Evolutionary conservation across 1,140 invertebrate species (phyloP), one percentile per base, ranked within the genome.

Genomic region (Cotesia glomerata): DNA sequence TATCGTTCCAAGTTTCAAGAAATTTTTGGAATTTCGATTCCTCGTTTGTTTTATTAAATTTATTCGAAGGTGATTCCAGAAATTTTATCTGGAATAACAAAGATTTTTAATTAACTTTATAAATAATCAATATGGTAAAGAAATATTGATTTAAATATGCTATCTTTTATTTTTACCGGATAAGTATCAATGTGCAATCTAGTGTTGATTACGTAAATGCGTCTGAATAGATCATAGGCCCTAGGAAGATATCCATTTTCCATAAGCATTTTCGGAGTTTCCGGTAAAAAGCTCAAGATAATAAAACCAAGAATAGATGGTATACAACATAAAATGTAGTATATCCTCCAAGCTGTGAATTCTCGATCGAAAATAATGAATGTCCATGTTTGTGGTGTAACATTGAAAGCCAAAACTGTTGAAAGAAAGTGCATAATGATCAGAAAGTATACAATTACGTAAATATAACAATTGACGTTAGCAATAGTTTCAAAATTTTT

Each of bases 231-330:
- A 45, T 76, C 73, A 11, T 89, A 72, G 0, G 88, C 85, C 35
- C 85, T 81, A 5, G 84, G 73, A 4, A 77, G 72, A 73, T 80
- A 80, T 77, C 88, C 87, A 76, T 75, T 75, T 7, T 80, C 80
- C 69, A 91, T 83, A 3, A 90, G 82, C 72, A 84, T 89, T 76
- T 90, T 90, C 5, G 91, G 90, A 76, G 89, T 91, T 84, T 80
- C 80, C 11, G 86, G 85, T 49, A 86, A 32, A 16, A 84, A 59
- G 61, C 74, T 77, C 35, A 82, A 78, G 34, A 79, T 82, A 0
- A 85, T 26, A 14, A 86, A 74, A 18, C 84, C 83, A 11, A 86
- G 49, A 8, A 86, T 62, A 4, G 83, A 75, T 32, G 84, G 83
- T 61, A 85, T 79, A 32, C 81, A 80, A 65, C 81, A 86, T 11